Conservation (phyloP, 1,140 invertebrate genomes). For the Procambarus virginalis region DNA sequence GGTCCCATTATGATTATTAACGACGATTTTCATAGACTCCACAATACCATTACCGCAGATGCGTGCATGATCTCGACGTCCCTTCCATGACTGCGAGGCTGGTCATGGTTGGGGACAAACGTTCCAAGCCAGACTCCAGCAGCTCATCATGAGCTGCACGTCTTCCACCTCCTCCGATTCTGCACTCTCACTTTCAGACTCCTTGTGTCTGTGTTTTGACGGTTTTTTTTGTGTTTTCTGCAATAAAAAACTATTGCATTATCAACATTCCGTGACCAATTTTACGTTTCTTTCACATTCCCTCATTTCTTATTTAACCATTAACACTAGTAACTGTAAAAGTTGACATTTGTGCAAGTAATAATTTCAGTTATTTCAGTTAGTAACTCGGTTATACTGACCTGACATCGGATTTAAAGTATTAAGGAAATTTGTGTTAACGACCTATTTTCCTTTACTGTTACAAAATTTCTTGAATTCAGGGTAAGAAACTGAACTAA, state of each 20-base stretch:
- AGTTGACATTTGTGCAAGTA: too few species aligned
- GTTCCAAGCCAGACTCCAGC: slow-evolving; percentile 37
- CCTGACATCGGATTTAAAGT: too few species aligned
- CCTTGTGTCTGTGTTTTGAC: slow-evolving; percentile 44
- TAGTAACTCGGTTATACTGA: too few species aligned
- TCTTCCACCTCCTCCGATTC: slow-evolving; percentile 47
- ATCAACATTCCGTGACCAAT: too few species aligned
- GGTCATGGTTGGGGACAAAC: neutral
- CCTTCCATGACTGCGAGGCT: neutral
- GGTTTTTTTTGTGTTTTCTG: slow-evolving; percentile 61
- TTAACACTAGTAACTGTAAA: too few species aligned
- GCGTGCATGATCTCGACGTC: slow-evolving; percentile 51
- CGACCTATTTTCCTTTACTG: too few species aligned
- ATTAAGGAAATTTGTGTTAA: too few species aligned
- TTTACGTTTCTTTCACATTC: too few species aligned
- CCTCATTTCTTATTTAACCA: too few species aligned
- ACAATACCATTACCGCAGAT: slow-evolving; percentile 51
- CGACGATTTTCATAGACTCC: slow-evolving; percentile 62
- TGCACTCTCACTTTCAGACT: slow-evolving; percentile 36
- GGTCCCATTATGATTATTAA: slow-evolving; percentile 58
- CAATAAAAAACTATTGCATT: neutral
- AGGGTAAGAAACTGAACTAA: too few species aligned
- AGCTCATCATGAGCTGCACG: slow-evolving; percentile 59
- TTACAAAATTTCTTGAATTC: too few species aligned
- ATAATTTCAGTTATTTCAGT: too few species aligned